Conservation (phyloP, 2,888 invertebrate species). For the Sisyra terminalis region DNA sequence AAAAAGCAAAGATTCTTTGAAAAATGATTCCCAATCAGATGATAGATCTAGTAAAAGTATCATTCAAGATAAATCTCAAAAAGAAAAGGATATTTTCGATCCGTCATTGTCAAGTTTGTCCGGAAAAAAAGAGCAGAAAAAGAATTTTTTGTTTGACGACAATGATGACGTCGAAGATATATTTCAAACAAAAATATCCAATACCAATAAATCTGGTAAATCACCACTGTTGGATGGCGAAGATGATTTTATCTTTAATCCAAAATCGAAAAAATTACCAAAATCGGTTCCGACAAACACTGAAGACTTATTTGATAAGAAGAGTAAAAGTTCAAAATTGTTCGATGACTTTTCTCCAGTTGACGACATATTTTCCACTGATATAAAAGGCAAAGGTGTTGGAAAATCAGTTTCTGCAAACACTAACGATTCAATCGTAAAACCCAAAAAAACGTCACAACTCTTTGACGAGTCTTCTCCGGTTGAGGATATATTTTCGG, state of each 20-base stretch:
- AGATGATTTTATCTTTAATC: not conserved
- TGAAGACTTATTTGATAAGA: not conserved
- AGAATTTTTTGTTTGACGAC: too few relatives aligned
- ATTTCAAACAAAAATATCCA: too few relatives aligned
- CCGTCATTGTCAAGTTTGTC: too few relatives aligned
- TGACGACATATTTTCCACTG: not conserved
- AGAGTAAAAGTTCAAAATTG: not conserved
- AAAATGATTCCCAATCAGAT: not conserved
- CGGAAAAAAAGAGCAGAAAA: too few relatives aligned
- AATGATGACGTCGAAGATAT: too few relatives aligned
- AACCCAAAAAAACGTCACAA: conserved; percentile 2
- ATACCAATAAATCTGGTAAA: too few relatives aligned
- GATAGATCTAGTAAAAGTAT: too few relatives aligned
- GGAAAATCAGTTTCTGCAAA: conserved; percentile 11
- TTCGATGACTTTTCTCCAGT: too few relatives aligned
- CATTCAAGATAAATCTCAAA: too few relatives aligned
- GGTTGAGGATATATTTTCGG: not conserved
- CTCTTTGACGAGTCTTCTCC: too few relatives aligned
- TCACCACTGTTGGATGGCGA: not conserved
- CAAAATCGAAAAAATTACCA: conserved; percentile 2
- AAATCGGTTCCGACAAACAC: too few relatives aligned
- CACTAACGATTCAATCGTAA: not conserved
- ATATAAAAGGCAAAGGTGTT: conserved; percentile 8
- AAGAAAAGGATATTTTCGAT: too few relatives aligned
- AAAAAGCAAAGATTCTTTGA: not conserved